Percentiles rank a stretch among this genome's conserved stretches.
Evolutionary conservation across 2,797 vertebrate species (phyloP).

Genomic region (Arremon aurantiirostris): DNA sequence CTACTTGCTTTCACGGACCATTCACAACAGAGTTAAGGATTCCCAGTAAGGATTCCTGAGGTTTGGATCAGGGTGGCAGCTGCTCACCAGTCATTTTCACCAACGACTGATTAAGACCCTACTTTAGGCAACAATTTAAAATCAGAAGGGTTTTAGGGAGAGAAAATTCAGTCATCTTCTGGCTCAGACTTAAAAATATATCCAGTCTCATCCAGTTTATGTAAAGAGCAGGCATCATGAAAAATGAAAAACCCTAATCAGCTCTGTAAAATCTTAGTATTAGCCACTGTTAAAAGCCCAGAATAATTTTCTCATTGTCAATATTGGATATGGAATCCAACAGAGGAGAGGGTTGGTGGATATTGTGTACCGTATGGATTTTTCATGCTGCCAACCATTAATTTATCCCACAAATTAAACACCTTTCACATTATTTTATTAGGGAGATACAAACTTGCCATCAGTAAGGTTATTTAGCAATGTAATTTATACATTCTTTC

Average conservation of each 20-base stretch:
- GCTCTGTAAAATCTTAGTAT: constrained; percentile 7
- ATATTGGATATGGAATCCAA: background rate
- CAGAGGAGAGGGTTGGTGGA: background rate
- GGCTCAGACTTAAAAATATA: background rate
- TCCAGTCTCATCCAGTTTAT: background rate
- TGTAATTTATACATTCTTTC: constrained; percentile 66
- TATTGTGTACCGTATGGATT: constrained; percentile 4
- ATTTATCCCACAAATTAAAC: constrained; percentile 73
- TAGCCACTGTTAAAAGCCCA: background rate
- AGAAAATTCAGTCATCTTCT: background rate
- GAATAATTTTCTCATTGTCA: background rate
- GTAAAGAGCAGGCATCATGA: background rate
- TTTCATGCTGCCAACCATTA: constrained; percentile 69
- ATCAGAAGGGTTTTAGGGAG: background rate
- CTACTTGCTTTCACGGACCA: background rate
- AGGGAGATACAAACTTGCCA: constrained; percentile 65
- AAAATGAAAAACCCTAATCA: background rate
- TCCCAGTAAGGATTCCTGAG: background rate
- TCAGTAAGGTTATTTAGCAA: constrained; percentile 18
- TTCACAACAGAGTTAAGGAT: background rate
- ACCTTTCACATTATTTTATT: constrained; percentile 73
- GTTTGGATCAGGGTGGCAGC: background rate
- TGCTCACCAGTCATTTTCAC: background rate
- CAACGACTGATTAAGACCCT: background rate
- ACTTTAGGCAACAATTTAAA: background rate